Conservation (phyloP, 2,888 invertebrate species). For the Tenthredo livida region DNA sequence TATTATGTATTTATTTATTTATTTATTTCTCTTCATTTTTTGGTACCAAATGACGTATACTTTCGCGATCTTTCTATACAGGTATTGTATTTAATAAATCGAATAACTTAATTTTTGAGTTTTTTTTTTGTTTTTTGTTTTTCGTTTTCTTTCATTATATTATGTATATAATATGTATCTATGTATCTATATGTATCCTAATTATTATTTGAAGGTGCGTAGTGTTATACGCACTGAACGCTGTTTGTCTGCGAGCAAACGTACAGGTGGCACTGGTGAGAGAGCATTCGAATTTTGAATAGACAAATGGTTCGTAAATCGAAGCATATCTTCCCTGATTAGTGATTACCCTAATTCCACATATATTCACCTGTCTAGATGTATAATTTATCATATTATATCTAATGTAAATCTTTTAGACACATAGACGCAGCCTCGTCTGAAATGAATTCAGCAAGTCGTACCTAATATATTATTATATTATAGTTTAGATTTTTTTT, state of each 20-base stretch:
- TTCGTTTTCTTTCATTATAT: no score
- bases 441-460: slow-evolving; percentile 23
- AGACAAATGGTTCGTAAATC: slow-evolving; percentile 55
- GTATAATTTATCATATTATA: slow-evolving; percentile 42
- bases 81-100: not conserved
- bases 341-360: slow-evolving; percentile 46
- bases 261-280: slow-evolving; percentile 50
- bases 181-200: not conserved
- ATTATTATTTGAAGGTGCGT: slow-evolving; percentile 38
- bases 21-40: not conserved
- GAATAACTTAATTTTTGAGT: not conserved
- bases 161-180: not conserved
- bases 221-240: slow-evolving; percentile 34
- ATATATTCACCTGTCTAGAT: slow-evolving; percentile 52
- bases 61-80: slow-evolving; percentile 12
- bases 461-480: not conserved
- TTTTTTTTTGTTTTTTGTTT: not conserved
- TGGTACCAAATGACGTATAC: slow-evolving; percentile 26
- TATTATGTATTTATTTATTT: not conserved
- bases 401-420: not conserved
- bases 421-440: slow-evolving; percentile 1
- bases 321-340: slow-evolving; percentile 54
- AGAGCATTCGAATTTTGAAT: slow-evolving; percentile 27
- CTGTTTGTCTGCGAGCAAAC: slow-evolving; percentile 56
- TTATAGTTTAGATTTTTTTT: not conserved